Percentiles rank a stretch among this genome's conserved stretches.
Conservation (phyloP, 37 sponge, comb jelly and placozoan species). For the Dysidea cf. avara region DNA sequence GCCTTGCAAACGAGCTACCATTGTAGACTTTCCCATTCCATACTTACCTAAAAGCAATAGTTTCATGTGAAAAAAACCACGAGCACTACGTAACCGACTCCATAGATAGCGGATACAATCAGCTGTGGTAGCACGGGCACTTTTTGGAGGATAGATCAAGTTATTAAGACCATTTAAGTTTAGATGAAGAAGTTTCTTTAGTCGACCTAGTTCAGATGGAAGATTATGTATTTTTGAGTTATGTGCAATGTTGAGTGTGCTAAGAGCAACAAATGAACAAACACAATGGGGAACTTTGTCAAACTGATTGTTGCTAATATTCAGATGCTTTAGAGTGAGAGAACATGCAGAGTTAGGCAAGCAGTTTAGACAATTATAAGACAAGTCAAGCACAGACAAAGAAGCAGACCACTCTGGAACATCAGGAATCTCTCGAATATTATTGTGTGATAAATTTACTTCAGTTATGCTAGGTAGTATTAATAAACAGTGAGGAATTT, state of each 20-base stretch:
- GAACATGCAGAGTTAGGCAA: too few species aligned
- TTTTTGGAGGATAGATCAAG: constrained; percentile 74
- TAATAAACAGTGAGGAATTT: constrained; percentile 70
- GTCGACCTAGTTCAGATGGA: constrained; percentile 69
- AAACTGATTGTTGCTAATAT: too few species aligned
- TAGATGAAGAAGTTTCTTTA: constrained; percentile 54
- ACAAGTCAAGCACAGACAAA: too few species aligned
- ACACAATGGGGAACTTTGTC: constrained; percentile 68
- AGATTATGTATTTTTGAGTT: constrained; percentile 73
- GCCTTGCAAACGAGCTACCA: constrained; percentile 85
- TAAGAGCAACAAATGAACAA: constrained; percentile 73
- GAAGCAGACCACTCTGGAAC: too few species aligned
- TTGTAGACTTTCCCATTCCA: constrained; percentile 83
- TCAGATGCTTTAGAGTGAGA: too few species aligned
- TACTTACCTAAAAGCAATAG: constrained; percentile 85
- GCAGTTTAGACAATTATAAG: too few species aligned
- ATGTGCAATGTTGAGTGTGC: constrained; percentile 54
- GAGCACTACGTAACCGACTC: constrained; percentile 72
- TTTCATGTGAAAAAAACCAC: constrained; percentile 88
- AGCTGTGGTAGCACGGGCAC: constrained; percentile 72
- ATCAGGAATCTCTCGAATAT: constrained; percentile 70
- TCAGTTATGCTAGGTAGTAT: constrained; percentile 72
- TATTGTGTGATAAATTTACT: constrained; percentile 78
- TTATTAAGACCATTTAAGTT: constrained; percentile 62
- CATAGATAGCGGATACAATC: constrained; percentile 76